Evolutionary conservation across 92 coral and sea anemone species (phyloP).

Genomic region (Umimayanthus kanabou): DNA sequence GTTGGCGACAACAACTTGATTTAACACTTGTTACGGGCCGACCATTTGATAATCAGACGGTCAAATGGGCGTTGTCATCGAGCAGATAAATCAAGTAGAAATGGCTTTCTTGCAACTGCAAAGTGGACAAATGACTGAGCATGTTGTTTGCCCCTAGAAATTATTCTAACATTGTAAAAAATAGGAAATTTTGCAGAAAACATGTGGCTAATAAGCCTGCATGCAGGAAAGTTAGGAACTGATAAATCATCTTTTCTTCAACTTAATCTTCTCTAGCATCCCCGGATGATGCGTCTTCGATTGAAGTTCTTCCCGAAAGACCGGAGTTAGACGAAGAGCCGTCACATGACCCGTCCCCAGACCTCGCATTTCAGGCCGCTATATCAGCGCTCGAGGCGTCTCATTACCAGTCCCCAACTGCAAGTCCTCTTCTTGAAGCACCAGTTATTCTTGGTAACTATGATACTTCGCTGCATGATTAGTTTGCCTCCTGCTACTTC

Average conservation of each 20-base stretch:
- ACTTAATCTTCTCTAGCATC: neutral
- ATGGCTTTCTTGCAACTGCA: too few relatives aligned
- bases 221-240: too few relatives aligned
- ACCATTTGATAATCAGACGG: too few relatives aligned
- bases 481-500: neutral
- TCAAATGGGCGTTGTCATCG: too few relatives aligned
- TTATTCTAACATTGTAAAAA: too few relatives aligned
- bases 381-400: neutral
- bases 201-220: too few relatives aligned
- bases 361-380: conserved; percentile 23
- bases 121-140: too few relatives aligned
- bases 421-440: neutral
- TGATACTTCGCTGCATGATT: neutral
- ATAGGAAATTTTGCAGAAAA: too few relatives aligned
- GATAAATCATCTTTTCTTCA: neutral
- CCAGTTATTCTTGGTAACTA: conserved; percentile 11
- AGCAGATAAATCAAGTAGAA: too few relatives aligned
- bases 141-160: too few relatives aligned
- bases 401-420: conserved; percentile 6
- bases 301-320: conserved; percentile 15
- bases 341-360: conserved; percentile 24
- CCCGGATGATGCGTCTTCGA: neutral
- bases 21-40: too few relatives aligned
- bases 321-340: conserved; percentile 1
- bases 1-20: too few relatives aligned